Evolutionary conservation across 2,113 vertebrate species (phyloP).

Genomic region (cattle (Bos taurus)): DNA sequence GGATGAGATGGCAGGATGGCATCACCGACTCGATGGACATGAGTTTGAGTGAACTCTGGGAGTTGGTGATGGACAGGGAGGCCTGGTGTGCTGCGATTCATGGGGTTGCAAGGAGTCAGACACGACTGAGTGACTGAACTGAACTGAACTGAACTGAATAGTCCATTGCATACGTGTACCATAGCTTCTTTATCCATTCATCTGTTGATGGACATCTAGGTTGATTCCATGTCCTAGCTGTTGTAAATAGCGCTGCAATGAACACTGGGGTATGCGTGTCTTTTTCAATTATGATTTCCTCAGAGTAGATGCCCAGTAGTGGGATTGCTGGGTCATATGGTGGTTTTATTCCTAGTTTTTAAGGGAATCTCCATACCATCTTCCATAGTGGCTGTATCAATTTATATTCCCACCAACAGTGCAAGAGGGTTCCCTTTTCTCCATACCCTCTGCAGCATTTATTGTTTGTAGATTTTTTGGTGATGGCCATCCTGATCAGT

Average conservation of each 20-base stretch:
- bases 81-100: too few species aligned
- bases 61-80: too few species aligned
- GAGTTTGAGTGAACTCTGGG: too few species aligned
- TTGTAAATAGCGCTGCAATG: background rate
- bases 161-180: background rate
- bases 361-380: background rate
- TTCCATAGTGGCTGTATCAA: background rate
- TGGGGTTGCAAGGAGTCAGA: too few species aligned
- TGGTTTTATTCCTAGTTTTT: background rate
- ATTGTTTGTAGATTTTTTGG: background rate
- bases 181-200: background rate
- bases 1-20: too few species aligned
- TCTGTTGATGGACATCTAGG: background rate
- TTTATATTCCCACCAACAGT: background rate
- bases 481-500: background rate
- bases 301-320: background rate
- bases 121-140: too few species aligned
- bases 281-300: background rate
- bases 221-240: background rate
- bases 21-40: fast-evolving
- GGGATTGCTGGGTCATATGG: background rate
- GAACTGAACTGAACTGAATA: background rate
- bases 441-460: background rate
- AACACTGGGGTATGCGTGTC: background rate
- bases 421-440: background rate